Percentiles rank a stretch among this genome's conserved stretches.
Evolutionary conservation across 2,888 invertebrate species (phyloP).

Genomic region (Eurois occulta): DNA sequence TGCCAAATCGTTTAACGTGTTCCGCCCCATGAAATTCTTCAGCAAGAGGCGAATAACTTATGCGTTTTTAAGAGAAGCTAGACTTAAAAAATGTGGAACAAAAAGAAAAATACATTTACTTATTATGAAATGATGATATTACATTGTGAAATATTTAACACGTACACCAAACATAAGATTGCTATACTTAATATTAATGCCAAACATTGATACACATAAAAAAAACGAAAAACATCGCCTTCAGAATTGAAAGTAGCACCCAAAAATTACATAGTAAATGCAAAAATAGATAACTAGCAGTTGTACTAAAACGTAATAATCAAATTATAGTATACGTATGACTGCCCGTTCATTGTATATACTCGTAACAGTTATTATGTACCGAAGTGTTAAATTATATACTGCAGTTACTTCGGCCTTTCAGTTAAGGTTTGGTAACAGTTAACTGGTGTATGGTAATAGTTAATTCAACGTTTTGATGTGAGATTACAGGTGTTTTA

Average conservation of each 20-base stretch:
- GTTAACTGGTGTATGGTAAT: slow-evolving; percentile 41
- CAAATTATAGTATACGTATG: slow-evolving; percentile 53
- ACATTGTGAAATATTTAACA: not conserved
- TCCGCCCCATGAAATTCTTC: not conserved
- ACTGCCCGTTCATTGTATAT: slow-evolving; percentile 2
- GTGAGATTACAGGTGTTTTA: slow-evolving; percentile 22
- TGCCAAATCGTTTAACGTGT: not conserved
- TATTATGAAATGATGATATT: not conserved
- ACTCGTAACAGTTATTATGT: slow-evolving; percentile 41
- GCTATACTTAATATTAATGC: slow-evolving; percentile 9
- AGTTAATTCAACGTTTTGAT: slow-evolving; percentile 34
- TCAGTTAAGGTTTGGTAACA: slow-evolving; percentile 46
- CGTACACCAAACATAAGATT: not conserved
- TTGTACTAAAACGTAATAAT: slow-evolving; percentile 50
- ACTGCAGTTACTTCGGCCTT: slow-evolving; percentile 47
- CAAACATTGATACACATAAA: slow-evolving; percentile 7
- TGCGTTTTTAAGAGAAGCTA: not conserved
- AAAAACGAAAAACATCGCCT: slow-evolving; percentile 19
- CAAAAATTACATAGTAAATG: slow-evolving; percentile 30
- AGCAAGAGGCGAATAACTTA: not conserved
- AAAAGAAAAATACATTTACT: not conserved
- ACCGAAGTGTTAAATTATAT: slow-evolving; percentile 63
- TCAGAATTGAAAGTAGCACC: slow-evolving; percentile 35
- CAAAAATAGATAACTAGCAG: slow-evolving; percentile 45
- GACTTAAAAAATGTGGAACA: not conserved